These are phyloP conservation scores for Glaucomys volans DNA, from an alignment of 2,113 vertebrate species.

Conservation along the genomic window DNA sequence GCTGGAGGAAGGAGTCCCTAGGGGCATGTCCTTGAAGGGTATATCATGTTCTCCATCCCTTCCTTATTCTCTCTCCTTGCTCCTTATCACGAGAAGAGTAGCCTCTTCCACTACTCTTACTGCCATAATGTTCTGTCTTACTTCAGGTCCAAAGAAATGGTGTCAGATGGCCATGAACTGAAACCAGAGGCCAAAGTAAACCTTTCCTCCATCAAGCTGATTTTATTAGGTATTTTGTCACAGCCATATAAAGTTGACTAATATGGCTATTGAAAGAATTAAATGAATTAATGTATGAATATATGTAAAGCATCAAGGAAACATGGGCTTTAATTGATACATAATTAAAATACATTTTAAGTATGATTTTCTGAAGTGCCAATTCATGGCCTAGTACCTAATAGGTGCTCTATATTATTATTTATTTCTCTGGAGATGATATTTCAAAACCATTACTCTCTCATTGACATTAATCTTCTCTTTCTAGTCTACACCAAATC, in stretches of 20 bases:
- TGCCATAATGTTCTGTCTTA: not conserved
- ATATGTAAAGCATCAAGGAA: not conserved
- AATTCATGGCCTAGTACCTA: not conserved
- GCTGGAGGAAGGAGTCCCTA: not conserved
- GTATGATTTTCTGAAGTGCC: not conserved
- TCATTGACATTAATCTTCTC: conserved; percentile 45
- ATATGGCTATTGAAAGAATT: not conserved
- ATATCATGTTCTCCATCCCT: not conserved
- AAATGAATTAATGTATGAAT: not conserved
- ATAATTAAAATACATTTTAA: conserved; percentile 10
- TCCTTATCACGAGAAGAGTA: not conserved
- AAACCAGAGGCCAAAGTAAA: not conserved
- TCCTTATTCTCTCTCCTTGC: not conserved
- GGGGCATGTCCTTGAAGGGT: not conserved
- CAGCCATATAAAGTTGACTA: not conserved
- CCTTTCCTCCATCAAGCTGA: not conserved
- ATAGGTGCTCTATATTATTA: not conserved
- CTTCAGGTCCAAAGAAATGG: not conserved
- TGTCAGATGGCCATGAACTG: not conserved
- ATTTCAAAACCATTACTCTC: conserved; percentile 50
- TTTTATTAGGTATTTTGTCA: not conserved
- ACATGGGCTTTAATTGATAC: not conserved
- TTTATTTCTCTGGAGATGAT: conserved; percentile 28
- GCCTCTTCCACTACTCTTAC: not conserved
- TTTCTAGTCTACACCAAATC: conserved; percentile 59